Base-by-base conservation (phyloP, 2,797 vertebrate genomes). In the Periparus ater region DNA sequence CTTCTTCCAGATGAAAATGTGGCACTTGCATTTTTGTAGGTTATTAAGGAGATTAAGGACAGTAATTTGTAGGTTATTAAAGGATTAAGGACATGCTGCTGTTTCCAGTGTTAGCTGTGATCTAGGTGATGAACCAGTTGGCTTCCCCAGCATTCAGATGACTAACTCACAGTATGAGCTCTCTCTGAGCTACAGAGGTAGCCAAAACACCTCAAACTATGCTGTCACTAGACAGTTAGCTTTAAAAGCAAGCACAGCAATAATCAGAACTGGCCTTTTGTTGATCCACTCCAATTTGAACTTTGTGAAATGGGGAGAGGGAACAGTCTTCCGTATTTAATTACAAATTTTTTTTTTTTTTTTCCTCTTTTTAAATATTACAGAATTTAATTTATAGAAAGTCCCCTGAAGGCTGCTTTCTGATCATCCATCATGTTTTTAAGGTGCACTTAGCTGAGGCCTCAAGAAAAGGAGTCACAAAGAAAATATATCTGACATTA, bases 1-100 rank as follows among this genome's bases (percentile, higher is more conserved):
- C 29, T 70, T 7, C 14, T 79, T 88, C 48, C 32, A 85, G 26
- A 4, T 0, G 0, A 66, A 68, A 29, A n/a, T 7, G 5, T 9
- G 68, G 15, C 23, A 23, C 10, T 60, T 32, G 30, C 2, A 14
- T 9, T 80, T 63, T 40, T 40, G 15, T 11, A 63, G 12, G 4
- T 38, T 40, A 40, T 13, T 40, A 40, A 40, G 38, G 38, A 40
- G 38, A 40, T 40, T 40, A 40, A 40, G 38, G 38, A 40, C 38
- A 40, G 38, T 40, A 40, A 40, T 40, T 40, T 40, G 38, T 40
- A 40, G 38, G 38, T 40, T 40, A 40, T 40, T 40, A 40, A 40
- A 10, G 17, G 5, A 44, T 70, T 74, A 76, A 76, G 30, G 51
- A 61, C 4, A 19, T 32, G 19, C 1, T 58, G 42, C 19, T 81